phyloP scores from a whole-genome alignment of 1,140 invertebrate species.

The Lineus longissimus region DNA sequence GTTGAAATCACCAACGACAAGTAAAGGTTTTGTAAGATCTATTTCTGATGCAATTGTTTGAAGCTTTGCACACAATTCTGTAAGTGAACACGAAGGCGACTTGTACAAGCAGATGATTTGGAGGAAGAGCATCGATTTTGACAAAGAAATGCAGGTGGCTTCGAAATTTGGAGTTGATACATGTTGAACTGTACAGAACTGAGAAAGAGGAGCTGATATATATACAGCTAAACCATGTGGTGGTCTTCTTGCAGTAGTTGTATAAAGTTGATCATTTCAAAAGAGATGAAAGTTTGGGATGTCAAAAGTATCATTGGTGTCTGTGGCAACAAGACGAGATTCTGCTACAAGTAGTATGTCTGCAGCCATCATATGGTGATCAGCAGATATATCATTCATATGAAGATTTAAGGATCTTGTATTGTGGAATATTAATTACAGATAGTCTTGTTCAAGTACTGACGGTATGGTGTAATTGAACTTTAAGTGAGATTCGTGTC shows the following conservation, averaged over 20 bases:
- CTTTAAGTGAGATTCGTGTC: neutral
- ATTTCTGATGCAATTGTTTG: neutral
- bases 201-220: neutral
- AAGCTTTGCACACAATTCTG: neutral
- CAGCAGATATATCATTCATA: neutral
- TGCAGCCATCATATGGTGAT: neutral
- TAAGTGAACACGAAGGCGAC: neutral
- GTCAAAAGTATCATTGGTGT: neutral
- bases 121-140: neutral
- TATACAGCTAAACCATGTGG: neutral
- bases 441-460: neutral
- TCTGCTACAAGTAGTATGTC: neutral
- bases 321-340: neutral
- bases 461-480: neutral
- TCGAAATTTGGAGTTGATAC: neutral
- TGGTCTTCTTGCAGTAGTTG: neutral
- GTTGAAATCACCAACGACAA: slow-evolving; percentile 1
- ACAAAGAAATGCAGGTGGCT: neutral
- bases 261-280: neutral
- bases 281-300: neutral
- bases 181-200: neutral
- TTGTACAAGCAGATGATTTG: neutral
- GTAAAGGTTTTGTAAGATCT: neutral
- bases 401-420: neutral
- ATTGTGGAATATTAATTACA: neutral